Evolutionary conservation across 2,888 invertebrate genomes (phyloP), one percentile per base, ranked within the genome.

Genomic region (Phyllotreta cruciferae): DNA sequence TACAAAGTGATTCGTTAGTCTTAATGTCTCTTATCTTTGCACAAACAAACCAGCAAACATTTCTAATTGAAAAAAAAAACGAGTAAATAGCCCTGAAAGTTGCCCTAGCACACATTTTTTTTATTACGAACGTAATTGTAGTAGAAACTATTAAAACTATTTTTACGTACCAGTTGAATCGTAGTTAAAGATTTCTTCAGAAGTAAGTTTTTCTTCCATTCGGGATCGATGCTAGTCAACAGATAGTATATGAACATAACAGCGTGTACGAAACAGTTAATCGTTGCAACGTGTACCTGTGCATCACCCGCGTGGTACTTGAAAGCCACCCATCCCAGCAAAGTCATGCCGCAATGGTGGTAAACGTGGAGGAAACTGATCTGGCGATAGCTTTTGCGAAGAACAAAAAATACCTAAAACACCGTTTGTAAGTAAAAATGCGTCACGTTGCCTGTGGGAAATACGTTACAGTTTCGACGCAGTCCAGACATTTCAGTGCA

Each of bases 151-250:
- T 6, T 35, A 10, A 38, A 11, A 38, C 6, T 52, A 36, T 50
- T 24, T 13, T 44, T 47, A 80, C 84, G 82, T 81, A 88, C 87
- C 77, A 95, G 85, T 82, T 95, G 95, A 71, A 94, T 76, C 74
- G 90, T 90, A 0, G 95, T 95, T 63, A 95, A 89, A 74, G 91
- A 85, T 69, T 91, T 91, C 78, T 95, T 95, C 90, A 93, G 91
- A 91, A 92, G 92, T 0, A 90, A 78, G 57, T 62, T 55, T 63
- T 88, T 83, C 70, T 90, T 88, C 74, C 89, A 85, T 53, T 85
- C 84, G 0, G 91, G 90, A 47, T 90, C 85, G 61, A 89, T 81
- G 0, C 93, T 91, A 0, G 92, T 86, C 65, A 91, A 75, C 9
- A 93, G 85, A 77, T 95, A 95, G 78, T 95, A 92, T 0, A 83